A percentile compares a stretch with the other conserved stretches of the same genome.
phyloP scores from a whole-genome alignment of 2,113 vertebrate species.

The Sterna hirundo region DNA sequence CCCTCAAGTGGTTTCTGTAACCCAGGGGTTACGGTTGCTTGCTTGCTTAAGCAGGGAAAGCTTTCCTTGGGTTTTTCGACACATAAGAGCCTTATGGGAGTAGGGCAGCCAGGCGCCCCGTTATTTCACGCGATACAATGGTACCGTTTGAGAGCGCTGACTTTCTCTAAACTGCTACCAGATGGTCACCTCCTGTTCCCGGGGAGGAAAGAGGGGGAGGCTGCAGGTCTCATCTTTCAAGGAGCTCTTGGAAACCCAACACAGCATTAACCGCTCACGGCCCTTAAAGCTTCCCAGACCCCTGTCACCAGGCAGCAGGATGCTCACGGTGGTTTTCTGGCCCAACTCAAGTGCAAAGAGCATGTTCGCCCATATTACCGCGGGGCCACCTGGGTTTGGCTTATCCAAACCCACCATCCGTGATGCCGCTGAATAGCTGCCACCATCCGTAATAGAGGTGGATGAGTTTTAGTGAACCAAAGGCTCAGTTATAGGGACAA shows the following conservation, averaged over 20 bases:
- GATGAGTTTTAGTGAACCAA: neutral
- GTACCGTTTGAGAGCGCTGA: slow-evolving; percentile 1
- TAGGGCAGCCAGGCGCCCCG: neutral
- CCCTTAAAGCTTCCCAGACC: slow-evolving; percentile 11
- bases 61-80: neutral
- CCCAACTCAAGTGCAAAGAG: neutral
- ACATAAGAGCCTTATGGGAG: neutral
- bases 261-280: neutral
- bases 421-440: neutral
- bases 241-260: slow-evolving; percentile 30
- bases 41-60: slow-evolving; percentile 50
- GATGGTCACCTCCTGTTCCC: slow-evolving; percentile 62
- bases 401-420: neutral
- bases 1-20: neutral
- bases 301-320: neutral
- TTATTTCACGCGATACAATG: slow-evolving; percentile 43
- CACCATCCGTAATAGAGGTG: rapidly evolving
- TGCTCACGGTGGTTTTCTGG: rapidly evolving
- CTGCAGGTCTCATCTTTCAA: slow-evolving; percentile 56
- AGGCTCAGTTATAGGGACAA: neutral
- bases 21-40: slow-evolving; percentile 36
- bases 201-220: slow-evolving; percentile 48
- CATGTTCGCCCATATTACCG: rapidly evolving
- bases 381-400: neutral
- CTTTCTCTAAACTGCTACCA: slow-evolving; percentile 63